Conservation (phyloP, 2,797 vertebrate genomes). For the Argentina silus region DNA sequence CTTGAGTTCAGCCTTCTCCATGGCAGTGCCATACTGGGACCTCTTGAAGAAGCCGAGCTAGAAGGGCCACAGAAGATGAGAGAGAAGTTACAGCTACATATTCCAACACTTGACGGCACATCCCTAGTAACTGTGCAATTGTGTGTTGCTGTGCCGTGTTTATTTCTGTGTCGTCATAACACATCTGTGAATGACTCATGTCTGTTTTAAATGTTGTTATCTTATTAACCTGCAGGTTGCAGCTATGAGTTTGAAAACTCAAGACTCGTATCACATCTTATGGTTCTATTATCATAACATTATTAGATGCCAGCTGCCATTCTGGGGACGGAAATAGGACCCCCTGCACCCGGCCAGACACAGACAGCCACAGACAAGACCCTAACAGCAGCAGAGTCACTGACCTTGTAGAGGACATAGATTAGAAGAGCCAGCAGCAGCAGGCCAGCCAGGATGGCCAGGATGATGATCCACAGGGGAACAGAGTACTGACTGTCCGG, state of each 20-base stretch:
- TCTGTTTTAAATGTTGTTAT: too few relatives aligned
- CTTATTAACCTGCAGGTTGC: too few relatives aligned
- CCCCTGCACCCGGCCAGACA: too few relatives aligned
- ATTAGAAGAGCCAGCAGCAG: conserved; percentile 90
- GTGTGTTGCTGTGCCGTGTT: too few relatives aligned
- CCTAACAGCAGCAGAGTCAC: conserved; percentile 36
- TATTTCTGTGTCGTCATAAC: too few relatives aligned
- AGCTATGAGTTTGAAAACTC: too few relatives aligned
- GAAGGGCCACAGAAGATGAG: conserved; percentile 8
- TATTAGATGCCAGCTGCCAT: too few relatives aligned
- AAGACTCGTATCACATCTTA: too few relatives aligned
- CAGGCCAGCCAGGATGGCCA: conserved; percentile 90
- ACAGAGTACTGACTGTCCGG: conserved; percentile 84
- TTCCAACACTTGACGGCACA: not conserved
- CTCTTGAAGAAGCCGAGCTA: conserved; percentile 95
- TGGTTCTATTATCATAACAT: too few relatives aligned
- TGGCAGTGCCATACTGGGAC: conserved; percentile 88
- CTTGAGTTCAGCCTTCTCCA: conserved; percentile 96
- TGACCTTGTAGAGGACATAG: conserved; percentile 92
- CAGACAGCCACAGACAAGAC: not conserved
- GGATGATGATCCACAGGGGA: conserved; percentile 92
- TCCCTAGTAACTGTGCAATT: too few relatives aligned
- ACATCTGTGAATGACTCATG: too few relatives aligned
- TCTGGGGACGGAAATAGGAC: too few relatives aligned
- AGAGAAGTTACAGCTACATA: not conserved